phyloP scores from a whole-genome alignment of 2,113 vertebrate genomes.

The Vimba vimba region DNA sequence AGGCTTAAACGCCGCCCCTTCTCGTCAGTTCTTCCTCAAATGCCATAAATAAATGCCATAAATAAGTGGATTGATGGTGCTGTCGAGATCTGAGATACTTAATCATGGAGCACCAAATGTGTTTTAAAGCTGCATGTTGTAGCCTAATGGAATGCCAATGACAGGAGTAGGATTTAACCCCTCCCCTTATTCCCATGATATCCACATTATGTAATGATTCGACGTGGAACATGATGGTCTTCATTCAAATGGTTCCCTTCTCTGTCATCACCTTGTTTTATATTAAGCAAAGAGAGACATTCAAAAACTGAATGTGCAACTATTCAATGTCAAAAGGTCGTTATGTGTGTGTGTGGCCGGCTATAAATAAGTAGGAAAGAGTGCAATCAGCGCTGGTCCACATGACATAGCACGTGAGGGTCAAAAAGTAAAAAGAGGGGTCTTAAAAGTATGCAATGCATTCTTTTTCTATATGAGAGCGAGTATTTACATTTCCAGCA shows the following conservation, averaged over 20 bases:
- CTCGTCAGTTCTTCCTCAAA: not conserved
- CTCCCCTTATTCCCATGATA: not conserved
- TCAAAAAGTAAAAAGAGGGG: no score
- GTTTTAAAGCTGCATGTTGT: conserved; percentile 22
- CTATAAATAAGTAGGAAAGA: conserved; percentile 73
- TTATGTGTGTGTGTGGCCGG: conserved; percentile 17
- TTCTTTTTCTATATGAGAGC: not conserved
- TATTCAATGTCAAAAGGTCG: conserved; percentile 33
- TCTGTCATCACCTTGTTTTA: conserved; percentile 4
- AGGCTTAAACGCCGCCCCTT: conserved; percentile 22
- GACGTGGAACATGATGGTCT: no score
- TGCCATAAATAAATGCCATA: conserved; percentile 3
- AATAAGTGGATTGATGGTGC: not conserved
- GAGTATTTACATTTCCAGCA: no score
- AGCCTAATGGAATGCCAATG: not conserved
- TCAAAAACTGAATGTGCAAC: not conserved
- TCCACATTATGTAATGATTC: conserved; percentile 23
- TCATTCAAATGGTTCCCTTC: not conserved
- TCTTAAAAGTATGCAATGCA: no score
- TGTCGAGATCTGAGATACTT: not conserved
- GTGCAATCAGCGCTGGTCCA: conserved; percentile 59
- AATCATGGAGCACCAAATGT: not conserved
- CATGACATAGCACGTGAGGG: conserved; percentile 61
- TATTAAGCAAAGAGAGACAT: not conserved
- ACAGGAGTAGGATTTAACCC: not conserved